These are phyloP conservation scores for Vidua chalybeata DNA, from an alignment of 2,113 vertebrate genomes.

Conservation along the genomic window DNA sequence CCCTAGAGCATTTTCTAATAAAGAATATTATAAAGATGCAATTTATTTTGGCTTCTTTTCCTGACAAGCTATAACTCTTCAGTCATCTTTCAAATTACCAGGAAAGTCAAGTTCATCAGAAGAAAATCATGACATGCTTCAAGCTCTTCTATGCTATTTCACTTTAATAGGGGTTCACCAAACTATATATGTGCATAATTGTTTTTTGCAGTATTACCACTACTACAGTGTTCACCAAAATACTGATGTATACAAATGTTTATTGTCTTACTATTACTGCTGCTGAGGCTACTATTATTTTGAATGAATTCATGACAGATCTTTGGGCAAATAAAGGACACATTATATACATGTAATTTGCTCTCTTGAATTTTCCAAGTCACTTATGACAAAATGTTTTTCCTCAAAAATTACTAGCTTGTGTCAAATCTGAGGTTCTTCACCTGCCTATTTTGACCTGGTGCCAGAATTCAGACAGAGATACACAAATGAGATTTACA, in stretches of 20 bases:
- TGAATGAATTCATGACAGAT: background rate
- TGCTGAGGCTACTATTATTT: background rate
- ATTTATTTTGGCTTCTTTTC: slow-evolving; percentile 7
- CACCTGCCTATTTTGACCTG: background rate
- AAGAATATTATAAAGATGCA: background rate
- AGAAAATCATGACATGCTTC: background rate
- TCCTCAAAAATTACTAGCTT: background rate
- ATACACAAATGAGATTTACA: background rate
- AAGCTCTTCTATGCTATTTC: background rate
- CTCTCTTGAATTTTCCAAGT: background rate
- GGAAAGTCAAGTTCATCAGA: background rate
- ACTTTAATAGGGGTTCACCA: background rate
- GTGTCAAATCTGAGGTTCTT: background rate
- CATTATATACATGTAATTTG: background rate
- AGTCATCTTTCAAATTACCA: background rate
- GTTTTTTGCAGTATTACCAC: background rate
- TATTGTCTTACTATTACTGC: background rate
- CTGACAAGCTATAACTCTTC: background rate
- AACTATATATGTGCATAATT: background rate
- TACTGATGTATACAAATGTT: background rate
- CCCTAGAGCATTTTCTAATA: background rate
- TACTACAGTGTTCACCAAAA: background rate
- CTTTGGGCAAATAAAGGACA: background rate
- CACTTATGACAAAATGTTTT: background rate
- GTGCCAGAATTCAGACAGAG: background rate